Base-by-base conservation (phyloP, 2,113 vertebrate species). In the Lasiurus cinereus region DNA sequence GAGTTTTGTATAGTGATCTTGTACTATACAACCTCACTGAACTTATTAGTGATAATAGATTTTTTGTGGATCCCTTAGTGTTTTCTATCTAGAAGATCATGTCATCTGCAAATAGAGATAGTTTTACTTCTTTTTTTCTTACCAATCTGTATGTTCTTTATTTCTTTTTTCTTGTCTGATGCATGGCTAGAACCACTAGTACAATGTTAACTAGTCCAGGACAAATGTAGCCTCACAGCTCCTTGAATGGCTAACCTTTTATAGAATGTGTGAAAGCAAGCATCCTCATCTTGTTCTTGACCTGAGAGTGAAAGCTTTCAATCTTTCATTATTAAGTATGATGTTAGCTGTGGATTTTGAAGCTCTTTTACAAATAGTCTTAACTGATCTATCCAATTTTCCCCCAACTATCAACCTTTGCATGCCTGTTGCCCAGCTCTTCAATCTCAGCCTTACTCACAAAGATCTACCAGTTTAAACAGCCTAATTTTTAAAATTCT, bases 1-100 rank as follows among this genome's bases (percentile, higher is more conserved):
- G 46, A 90, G 46, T 88, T 95, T 93, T 88, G 2, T 36, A 77
- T 88, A 77, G 85, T 90, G 21, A 66, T 67, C 48, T 80, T 91
- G 24, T 82, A 79, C 84, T 31, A 19, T 94, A 19, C 36, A 91
- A 66, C 6, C 29, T 79, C 92, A 84, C 43, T 83, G 39, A 77
- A 83, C 36, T 93, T 73, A 85, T 88, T 84, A 93, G 24, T 85
- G 72, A 36, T 36, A 76, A 46, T 72, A 72, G 10, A 22, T 72
- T 77, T 83, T 77, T 77, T 78, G n/a, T 93, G n/a, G 36, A 84
- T 77, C 91, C 67, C 18, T 93, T 74, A 84, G 22, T 78, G 66
- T 94, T 92, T 87, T 90, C 64, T 74, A 31, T 86, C 18, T 87
- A 86, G 2, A 76, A 77, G 21, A 62, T 88, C 15, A 76, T 88